Base-by-base conservation (phyloP, 2,113 vertebrate species). In the Thomomys bottae region DNA sequence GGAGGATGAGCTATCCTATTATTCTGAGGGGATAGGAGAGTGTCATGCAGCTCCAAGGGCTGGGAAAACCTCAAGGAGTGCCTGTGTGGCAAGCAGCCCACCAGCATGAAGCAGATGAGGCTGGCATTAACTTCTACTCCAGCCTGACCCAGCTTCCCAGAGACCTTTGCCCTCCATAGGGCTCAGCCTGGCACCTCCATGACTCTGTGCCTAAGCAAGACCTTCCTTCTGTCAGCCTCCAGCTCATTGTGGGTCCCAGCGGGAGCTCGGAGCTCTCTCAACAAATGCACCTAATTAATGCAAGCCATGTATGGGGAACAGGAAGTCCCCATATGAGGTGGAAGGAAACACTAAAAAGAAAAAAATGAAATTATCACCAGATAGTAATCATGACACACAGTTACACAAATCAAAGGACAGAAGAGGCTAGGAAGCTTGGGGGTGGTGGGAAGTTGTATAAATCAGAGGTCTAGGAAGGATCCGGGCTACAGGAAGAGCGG, bases 31-130 rank as follows among this genome's bases (percentile, higher is more conserved):
- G 21, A 12, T 57, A 76, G 38, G 10, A 36, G 21, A 9, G 73
- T 23, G 1, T 23, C 3, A 3, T 9, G 0, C 2, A 15, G 23
- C 36, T 61, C 2, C 15, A 18, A 45, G 7, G 15, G 24, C 24
- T n/a, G 73, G 10, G 8, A 15, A 54, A 32, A 32, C 12, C 54
- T 28, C 11, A 40, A 45, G 32, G 8, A 20, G 28, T 18, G 14
- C 28, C 11, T 36, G 9, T 30, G 49, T 67, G 54, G n/a, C 24
- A 20, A 23, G 36, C 11, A 32, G 11, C 40, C 40, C 20, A 0
- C 36, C 9, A 3, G 42, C 49, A 82, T 30, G 40, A 15, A 45
- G 45, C 78, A 73, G 17, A n/a, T 8, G 9, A 20, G 9, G 23
- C 30, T 4, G 4, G 36, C 42, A 6, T 54, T 28, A n/a, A 8